These are phyloP conservation scores for Pantherophis vulpinus DNA, from an alignment of 2,797 vertebrate species.

Conservation along the genomic window DNA sequence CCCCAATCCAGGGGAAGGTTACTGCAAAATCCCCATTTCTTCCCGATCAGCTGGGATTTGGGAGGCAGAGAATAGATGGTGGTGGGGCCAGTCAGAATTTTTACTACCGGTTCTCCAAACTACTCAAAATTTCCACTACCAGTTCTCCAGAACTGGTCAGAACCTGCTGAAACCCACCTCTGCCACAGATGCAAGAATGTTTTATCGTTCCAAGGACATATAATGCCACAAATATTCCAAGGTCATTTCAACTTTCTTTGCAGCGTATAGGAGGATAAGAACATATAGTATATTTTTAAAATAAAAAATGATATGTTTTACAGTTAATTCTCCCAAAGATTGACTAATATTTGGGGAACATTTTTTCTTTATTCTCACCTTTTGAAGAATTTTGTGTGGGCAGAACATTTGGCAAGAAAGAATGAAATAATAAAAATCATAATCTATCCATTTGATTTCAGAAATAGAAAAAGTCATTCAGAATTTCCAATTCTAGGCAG, in stretches of 20 bases:
- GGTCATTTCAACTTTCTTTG: background rate
- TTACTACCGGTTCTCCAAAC: no score
- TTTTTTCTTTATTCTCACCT: background rate
- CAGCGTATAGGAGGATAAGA: background rate
- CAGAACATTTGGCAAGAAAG: background rate
- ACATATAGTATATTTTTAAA: background rate
- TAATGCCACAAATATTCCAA: background rate
- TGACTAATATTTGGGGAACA: background rate
- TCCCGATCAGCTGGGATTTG: no score
- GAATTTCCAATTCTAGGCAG: background rate
- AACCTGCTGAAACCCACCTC: no score
- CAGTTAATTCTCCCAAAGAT: background rate
- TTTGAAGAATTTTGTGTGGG: background rate
- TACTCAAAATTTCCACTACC: no score
- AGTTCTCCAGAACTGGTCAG: no score
- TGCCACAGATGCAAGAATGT: background rate
- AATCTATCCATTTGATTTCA: background rate
- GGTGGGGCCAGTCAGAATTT: no score
- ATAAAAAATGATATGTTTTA: background rate
- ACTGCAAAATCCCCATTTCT: no score
- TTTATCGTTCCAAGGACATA: background rate
- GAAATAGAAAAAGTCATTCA: background rate
- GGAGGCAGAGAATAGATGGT: no score
- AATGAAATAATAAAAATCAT: background rate
- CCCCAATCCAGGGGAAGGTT: no score